phyloP scores from a whole-genome alignment of 2,888 invertebrate genomes.

The Strigamia maritima region DNA sequence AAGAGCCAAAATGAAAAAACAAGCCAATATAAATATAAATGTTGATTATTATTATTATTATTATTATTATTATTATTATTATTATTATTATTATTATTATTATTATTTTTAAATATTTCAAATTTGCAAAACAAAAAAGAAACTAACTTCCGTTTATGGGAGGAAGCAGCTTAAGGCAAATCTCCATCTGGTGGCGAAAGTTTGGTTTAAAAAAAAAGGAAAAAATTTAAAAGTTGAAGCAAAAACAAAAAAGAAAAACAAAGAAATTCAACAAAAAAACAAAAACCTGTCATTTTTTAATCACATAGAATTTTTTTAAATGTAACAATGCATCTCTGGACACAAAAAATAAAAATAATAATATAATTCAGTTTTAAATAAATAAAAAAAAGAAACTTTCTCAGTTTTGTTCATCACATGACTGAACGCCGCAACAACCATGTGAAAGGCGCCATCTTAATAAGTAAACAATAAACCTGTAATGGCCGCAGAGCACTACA shows the following conservation, averaged over 20 bases:
- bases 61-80: too few species aligned
- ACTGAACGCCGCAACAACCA: slow-evolving; percentile 25
- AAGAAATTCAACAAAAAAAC: slow-evolving; percentile 2
- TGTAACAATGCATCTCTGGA: background rate
- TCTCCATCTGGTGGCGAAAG: slow-evolving; percentile 16
- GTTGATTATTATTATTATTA: background rate
- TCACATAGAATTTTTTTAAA: slow-evolving; percentile 16
- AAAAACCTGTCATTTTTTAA: slow-evolving; percentile 8
- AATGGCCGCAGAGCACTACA: background rate
- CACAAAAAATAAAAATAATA: background rate
- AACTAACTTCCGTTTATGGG: slow-evolving; percentile 31
- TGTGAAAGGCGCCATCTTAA: slow-evolving; percentile 12
- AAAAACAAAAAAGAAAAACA: background rate
- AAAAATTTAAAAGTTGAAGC: background rate
- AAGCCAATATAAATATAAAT: slow-evolving; percentile 30
- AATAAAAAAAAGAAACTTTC: background rate
- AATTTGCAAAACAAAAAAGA: slow-evolving; percentile 18
- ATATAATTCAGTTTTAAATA: background rate
- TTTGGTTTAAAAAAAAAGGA: background rate
- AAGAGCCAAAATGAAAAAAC: slow-evolving; percentile 32
- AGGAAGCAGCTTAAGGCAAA: slow-evolving; percentile 33
- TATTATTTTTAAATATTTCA: slow-evolving; percentile 8
- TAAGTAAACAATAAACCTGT: background rate
- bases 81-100: background rate
- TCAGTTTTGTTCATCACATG: background rate